phyloP scores from a whole-genome alignment of 2,113 vertebrate species.

The Odobenus rosmarus region DNA sequence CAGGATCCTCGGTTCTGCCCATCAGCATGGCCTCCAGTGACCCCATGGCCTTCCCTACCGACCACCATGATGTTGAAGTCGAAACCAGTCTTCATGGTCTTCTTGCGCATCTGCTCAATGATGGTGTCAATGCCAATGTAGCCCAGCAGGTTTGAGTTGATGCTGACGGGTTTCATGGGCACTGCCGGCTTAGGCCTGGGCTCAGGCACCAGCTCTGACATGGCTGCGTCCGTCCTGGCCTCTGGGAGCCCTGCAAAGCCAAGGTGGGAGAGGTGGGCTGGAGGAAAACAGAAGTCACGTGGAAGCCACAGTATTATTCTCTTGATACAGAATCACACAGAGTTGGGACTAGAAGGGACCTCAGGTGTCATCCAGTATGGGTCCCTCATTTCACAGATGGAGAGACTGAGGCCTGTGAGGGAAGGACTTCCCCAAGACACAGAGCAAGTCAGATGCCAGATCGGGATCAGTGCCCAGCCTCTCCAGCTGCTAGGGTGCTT shows the following conservation, averaged over 20 bases:
- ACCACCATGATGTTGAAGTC: conserved; percentile 99
- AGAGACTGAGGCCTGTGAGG: neutral
- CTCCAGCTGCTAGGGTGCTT: neutral
- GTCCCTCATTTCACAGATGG: neutral
- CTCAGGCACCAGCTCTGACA: conserved; percentile 97
- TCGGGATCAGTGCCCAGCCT: neutral
- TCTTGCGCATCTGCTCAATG: conserved; percentile 99
- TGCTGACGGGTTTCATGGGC: conserved; percentile 94
- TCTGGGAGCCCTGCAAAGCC: conserved; percentile 86
- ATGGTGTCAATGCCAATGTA: conserved; percentile 98
- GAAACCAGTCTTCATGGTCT: conserved; percentile 99
- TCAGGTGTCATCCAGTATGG: neutral
- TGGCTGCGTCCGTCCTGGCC: conserved; percentile 86
- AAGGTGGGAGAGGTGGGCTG: neutral
- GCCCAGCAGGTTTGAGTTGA: conserved; percentile 91
- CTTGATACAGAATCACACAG: neutral
- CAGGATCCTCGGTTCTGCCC: neutral
- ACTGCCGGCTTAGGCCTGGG: conserved; percentile 94
- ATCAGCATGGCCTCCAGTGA: neutral
- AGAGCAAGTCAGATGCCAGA: neutral
- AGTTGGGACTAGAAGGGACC: neutral
- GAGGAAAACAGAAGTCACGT: neutral
- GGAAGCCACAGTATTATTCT: neutral
- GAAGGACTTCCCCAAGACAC: neutral
- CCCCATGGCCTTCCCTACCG: conserved; percentile 82